A percentile compares a stretch with the other conserved stretches of the same genome.
Conservation (phyloP, 2,888 invertebrate species). For the Alentia gelatinosa region DNA sequence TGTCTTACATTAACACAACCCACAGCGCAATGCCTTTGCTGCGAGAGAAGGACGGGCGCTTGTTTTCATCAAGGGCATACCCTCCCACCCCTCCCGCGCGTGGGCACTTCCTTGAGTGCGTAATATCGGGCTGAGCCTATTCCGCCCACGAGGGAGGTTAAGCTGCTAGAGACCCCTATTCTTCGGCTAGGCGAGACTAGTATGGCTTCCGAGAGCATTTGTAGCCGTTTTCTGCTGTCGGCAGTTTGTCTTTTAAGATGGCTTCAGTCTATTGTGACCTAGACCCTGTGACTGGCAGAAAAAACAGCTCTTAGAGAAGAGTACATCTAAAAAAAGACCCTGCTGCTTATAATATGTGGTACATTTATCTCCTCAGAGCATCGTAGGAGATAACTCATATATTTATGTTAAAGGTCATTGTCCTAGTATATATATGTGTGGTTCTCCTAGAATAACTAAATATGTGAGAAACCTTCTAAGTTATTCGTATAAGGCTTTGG, state of each 20-base stretch:
- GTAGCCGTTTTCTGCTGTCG: not conserved
- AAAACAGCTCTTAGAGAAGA: too few relatives aligned
- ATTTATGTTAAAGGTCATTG: too few relatives aligned
- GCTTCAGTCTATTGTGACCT: not conserved
- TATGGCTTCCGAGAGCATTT: not conserved
- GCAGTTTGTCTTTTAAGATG: not conserved
- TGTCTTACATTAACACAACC: not conserved
- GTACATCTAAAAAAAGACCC: too few relatives aligned
- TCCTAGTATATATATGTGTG: too few relatives aligned
- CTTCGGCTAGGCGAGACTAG: not conserved
- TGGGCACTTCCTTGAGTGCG: not conserved
- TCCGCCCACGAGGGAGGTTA: not conserved
- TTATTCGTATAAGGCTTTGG: too few relatives aligned
- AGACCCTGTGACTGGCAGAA: too few relatives aligned
- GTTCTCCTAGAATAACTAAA: too few relatives aligned
- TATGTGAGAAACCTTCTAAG: too few relatives aligned
- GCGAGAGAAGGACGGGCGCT: not conserved
- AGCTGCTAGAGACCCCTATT: not conserved
- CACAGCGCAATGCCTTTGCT: not conserved
- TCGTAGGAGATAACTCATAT: too few relatives aligned
- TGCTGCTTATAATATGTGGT: too few relatives aligned
- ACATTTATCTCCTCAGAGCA: too few relatives aligned
- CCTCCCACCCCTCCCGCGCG: not conserved
- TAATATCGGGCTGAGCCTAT: not conserved
- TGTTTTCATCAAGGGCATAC: not conserved